phyloP scores from a whole-genome alignment of 2,797 vertebrate species.

The Onychomys leucogaster region DNA sequence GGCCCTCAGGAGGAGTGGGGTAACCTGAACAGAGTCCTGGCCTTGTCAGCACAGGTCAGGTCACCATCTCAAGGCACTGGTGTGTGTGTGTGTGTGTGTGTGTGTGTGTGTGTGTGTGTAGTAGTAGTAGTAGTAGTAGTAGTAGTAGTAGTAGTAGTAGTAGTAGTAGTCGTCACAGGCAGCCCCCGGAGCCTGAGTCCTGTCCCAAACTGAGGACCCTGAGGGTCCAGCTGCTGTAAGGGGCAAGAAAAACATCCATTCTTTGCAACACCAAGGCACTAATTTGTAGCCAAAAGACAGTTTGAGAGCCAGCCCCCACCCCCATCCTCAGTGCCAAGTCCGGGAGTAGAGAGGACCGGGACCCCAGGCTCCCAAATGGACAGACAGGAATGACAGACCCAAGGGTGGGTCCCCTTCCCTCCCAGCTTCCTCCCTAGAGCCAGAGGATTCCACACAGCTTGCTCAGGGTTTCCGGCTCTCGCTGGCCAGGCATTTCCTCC shows the following conservation, averaged over 20 bases:
- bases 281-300: background rate
- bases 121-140: too few species aligned
- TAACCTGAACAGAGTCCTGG: background rate
- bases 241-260: too few species aligned
- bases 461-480: conserved; percentile 20
- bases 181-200: background rate
- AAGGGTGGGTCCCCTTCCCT: background rate
- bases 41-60: background rate
- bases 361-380: background rate
- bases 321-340: background rate
- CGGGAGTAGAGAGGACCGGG: background rate
- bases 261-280: background rate
- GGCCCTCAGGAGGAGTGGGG: background rate
- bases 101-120: too few species aligned
- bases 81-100: too few species aligned
- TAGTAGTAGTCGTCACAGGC: background rate
- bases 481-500: conserved; percentile 40
- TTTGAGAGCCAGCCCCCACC: background rate
- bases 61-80: background rate
- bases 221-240: background rate
- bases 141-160: too few species aligned
- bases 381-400: background rate
- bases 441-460: background rate
- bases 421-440: background rate
- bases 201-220: background rate